These are phyloP conservation scores for Diaphora mendica DNA, from an alignment of 2,888 invertebrate genomes.

Conservation along the genomic window DNA sequence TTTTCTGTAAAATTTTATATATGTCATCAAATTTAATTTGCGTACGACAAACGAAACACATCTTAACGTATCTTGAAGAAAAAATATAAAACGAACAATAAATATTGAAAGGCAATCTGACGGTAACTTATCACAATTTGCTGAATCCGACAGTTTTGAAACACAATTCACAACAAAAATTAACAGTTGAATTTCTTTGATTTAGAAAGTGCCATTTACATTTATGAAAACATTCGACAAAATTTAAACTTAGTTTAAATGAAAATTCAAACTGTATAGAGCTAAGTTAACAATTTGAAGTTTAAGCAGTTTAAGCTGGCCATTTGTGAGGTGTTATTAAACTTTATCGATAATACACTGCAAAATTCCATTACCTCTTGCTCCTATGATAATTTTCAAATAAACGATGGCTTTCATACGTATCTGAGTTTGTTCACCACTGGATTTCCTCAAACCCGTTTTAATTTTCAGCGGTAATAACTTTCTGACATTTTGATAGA, in stretches of 20 bases:
- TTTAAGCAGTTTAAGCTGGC: slow-evolving; percentile 40
- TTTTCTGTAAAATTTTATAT: slow-evolving; percentile 1
- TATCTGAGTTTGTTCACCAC: neutral
- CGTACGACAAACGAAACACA: neutral
- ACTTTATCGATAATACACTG: slow-evolving; percentile 52
- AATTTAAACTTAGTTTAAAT: slow-evolving; percentile 36
- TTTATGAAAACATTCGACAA: slow-evolving; percentile 10
- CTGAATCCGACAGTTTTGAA: slow-evolving; percentile 27
- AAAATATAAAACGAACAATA: neutral
- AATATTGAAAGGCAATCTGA: slow-evolving; percentile 23
- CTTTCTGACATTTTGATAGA: neutral
- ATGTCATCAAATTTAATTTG: slow-evolving; percentile 6
- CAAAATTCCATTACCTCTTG: slow-evolving; percentile 59
- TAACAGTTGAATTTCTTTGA: slow-evolving; percentile 31
- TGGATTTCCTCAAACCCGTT: neutral
- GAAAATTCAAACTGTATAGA: slow-evolving; percentile 30
- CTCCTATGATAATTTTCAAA: too few relatives aligned
- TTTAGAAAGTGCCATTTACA: slow-evolving; percentile 25
- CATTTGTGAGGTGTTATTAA: slow-evolving; percentile 49
- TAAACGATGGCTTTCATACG: slow-evolving; percentile 25
- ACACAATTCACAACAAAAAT: slow-evolving; percentile 29
- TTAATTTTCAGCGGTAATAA: neutral
- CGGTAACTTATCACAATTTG: slow-evolving; percentile 31
- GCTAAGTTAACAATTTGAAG: slow-evolving; percentile 52
- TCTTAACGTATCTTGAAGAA: neutral